Base-by-base conservation (phyloP, 2,113 vertebrate genomes). In the Morone saxatilis region DNA sequence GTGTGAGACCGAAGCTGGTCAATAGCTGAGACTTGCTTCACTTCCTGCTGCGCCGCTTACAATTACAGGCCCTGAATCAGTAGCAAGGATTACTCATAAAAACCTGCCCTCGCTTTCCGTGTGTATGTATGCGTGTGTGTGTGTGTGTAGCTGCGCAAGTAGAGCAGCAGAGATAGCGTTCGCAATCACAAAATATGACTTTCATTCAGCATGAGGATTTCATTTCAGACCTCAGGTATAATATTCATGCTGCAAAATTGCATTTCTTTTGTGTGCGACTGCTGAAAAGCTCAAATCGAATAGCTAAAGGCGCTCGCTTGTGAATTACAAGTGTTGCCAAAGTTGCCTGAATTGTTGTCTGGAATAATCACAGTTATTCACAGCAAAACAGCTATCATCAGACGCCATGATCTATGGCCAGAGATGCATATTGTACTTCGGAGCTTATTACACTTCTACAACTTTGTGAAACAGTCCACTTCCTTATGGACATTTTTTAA, bases 11-110 rank as follows among this genome's bases (percentile, higher is more conserved):
- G 78, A 71, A 22, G 79, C 56, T 62, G 57, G 81, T 93, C 94
- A 89, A 93, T 94, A 93, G 76, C 83, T 13, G 84, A 72, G 89
- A 88, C 93, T 87, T 83, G 76, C 86, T 88, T 84, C 79, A 81
- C 72, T 86, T 89, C 89, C 94, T 89, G 92, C 92, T 92, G 90
- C 17, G 87, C 81, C 77, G 81, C 92, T 91, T 89, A 91, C 89
- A 91, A 91, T 92, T 92, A 93, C 86, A 80, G 86, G 62, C 77
- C 83, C 69, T 8, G 56, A 93, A 89, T 90, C 88, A 77, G 76
- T 69, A 71, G 71, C 69, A 20, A 63, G 89, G 77, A 92, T 90
- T 91, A 86, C 86, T 78, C 75, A 72, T 71, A 76, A 78, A 87
- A 84, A 86, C 68, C 59, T 17, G 70, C 67, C 74, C 63, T 65